These are phyloP conservation scores for Leptobrachium ailaonicum DNA, from an alignment of 2,113 vertebrate genomes.

Conservation along the genomic window DNA sequence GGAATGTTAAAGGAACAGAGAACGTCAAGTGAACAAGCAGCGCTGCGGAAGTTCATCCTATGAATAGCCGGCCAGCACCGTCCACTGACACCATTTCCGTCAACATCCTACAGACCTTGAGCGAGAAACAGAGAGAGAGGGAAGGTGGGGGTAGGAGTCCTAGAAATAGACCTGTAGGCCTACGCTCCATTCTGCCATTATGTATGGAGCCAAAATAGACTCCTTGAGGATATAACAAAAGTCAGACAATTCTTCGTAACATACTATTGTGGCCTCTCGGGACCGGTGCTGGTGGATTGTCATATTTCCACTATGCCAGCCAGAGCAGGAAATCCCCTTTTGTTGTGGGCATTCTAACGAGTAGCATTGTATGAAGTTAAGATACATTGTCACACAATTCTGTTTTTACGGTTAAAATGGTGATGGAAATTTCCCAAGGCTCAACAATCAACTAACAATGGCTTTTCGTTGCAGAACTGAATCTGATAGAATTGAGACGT, in stretches of 20 bases:
- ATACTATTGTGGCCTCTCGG: conserved; percentile 10
- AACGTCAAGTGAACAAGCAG: neutral
- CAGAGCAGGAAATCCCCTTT: conserved; percentile 12
- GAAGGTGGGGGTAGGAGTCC: neutral
- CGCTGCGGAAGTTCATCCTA: conserved; percentile 29
- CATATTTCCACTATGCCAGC: neutral
- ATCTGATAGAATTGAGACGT: no score
- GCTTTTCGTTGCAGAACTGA: neutral
- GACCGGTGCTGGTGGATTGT: conserved; percentile 23
- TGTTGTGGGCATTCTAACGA: neutral
- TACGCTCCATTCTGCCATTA: conserved; percentile 17
- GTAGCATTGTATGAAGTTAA: neutral
- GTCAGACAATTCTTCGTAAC: conserved; percentile 22
- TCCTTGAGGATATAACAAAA: conserved; percentile 17
- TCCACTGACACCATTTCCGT: conserved; percentile 28
- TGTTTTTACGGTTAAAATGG: neutral
- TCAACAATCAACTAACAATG: neutral
- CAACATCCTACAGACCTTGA: conserved; percentile 48
- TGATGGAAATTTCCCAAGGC: neutral
- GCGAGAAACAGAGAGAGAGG: neutral
- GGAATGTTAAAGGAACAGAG: neutral
- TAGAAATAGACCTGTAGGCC: conserved; percentile 33
- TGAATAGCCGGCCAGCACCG: conserved; percentile 24
- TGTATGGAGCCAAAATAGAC: conserved; percentile 19
- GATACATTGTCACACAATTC: neutral